Conservation (phyloP, 2,888 invertebrate species). For the Melipona beecheii region DNA sequence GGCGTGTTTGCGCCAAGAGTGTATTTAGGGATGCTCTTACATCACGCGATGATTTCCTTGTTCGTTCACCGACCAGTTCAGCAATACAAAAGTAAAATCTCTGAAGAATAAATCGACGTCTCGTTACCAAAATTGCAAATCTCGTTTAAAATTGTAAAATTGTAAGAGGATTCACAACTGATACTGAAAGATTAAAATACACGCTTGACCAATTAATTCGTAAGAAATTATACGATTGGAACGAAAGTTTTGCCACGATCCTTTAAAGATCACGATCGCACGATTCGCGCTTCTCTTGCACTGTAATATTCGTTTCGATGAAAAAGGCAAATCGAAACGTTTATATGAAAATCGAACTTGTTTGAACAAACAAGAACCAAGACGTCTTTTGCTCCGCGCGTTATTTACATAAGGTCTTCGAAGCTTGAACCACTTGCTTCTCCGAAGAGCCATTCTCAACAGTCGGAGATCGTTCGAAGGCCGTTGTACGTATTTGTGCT, state of each 20-base stretch:
- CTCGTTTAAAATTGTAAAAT: neutral
- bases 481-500: neutral
- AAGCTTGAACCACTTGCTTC: constrained; percentile 5
- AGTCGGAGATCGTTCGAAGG: neutral
- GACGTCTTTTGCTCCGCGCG: neutral
- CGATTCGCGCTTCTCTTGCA: no score
- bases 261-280: neutral
- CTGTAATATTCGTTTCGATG: no score
- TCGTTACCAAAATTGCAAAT: no score
- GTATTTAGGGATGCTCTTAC: neutral
- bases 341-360: neutral
- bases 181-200: neutral
- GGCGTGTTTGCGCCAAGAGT: neutral
- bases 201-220: neutral
- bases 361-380: constrained; percentile 1
- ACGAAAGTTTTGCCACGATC: neutral
- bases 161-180: neutral
- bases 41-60: no score
- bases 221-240: neutral
- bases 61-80: no score
- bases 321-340: neutral
- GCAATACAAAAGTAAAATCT: no score
- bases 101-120: no score
- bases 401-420: constrained; percentile 6
- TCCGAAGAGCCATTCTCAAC: constrained; percentile 3